Evolutionary conservation across 92 coral and sea anemone species (phyloP).

Genomic region (Galaxea fascicularis): DNA sequence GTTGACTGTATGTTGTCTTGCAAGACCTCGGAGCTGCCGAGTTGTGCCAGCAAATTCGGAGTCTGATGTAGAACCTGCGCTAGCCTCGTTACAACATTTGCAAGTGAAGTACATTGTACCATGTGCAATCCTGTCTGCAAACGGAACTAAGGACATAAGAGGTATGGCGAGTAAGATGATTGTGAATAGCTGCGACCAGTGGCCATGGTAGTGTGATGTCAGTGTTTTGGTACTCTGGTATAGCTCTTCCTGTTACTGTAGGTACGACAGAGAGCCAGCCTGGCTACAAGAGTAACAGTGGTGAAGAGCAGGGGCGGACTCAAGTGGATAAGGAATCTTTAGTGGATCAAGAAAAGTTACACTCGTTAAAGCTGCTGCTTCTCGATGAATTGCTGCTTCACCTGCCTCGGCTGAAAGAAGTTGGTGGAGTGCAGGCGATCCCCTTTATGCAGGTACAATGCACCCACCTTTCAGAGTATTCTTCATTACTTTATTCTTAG

Average conservation of each 20-base stretch:
- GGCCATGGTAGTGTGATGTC: not conserved
- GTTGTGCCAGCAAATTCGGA: no score
- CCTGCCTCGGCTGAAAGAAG: conserved; percentile 79
- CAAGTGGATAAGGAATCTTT: conserved; percentile 62
- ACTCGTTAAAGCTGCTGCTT: conserved; percentile 80
- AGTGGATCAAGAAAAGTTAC: conserved; percentile 81
- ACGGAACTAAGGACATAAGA: no score
- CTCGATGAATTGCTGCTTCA: conserved; percentile 84
- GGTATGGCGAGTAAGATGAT: no score
- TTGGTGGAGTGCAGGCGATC: conserved; percentile 95
- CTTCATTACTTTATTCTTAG: no score
- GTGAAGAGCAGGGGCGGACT: conserved; percentile 72
- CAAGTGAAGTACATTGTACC: no score
- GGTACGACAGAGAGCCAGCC: conserved; percentile 46
- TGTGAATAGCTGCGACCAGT: no score
- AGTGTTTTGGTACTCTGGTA: not conserved
- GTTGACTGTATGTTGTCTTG: no score
- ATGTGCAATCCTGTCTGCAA: no score
- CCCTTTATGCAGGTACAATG: conserved; percentile 94
- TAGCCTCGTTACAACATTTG: no score
- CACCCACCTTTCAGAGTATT: no score
- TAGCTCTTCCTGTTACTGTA: not conserved
- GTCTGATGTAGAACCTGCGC: no score
- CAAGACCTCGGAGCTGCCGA: no score
- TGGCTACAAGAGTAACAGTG: conserved; percentile 72